Evolutionary conservation across 2,797 vertebrate genomes (phyloP), one percentile per base, ranked within the genome.

Genomic region (Phoxinus dragarum): DNA sequence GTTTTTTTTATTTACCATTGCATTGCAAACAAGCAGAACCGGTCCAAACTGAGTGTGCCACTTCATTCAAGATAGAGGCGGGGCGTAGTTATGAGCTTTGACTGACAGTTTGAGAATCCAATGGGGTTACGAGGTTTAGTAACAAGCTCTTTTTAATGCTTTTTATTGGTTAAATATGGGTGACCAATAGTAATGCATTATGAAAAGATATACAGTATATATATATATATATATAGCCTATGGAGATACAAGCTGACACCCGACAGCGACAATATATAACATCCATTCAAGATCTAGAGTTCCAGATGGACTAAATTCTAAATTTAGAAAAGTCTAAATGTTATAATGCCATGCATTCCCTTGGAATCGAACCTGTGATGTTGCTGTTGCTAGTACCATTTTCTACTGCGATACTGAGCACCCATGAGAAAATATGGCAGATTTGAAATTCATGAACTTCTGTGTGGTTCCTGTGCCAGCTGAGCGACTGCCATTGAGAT

Each of bases 401-500:
- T 31, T 47, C 9, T 47, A 31, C 59, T 49, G 27, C 17, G 0
- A 66, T 44, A 31, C 59, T 4, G n/a, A 44, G 59, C 23, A 40
- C 14, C 23, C 12, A 27, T 59, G 36, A 77, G 42, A 27, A 67
- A 80, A 34, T 36, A 21, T 66, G 16, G 17, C 40, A 31, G 3
- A 79, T 80, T 61, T 54, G 49, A 52, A 74, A 34, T 74, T 56
- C 19, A 38, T 38, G 47, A 56, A 40, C 36, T 77, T 77, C 54
- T 59, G 54, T 21, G 21, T 56, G 40, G 8, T 14, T 64, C 40
- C 40, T 64, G 59, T 67, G 59, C 61, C 31, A 80, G 61, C 61
- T 34, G 27, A 44, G 78, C n/a, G 49, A 49, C 78, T 66, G 61
- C 61, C 61, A 80, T 67, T 67, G 61, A 67, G 78, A 67, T 67